Evolutionary conservation across 2,113 vertebrate genomes (phyloP).

Genomic region (Apus apus): DNA sequence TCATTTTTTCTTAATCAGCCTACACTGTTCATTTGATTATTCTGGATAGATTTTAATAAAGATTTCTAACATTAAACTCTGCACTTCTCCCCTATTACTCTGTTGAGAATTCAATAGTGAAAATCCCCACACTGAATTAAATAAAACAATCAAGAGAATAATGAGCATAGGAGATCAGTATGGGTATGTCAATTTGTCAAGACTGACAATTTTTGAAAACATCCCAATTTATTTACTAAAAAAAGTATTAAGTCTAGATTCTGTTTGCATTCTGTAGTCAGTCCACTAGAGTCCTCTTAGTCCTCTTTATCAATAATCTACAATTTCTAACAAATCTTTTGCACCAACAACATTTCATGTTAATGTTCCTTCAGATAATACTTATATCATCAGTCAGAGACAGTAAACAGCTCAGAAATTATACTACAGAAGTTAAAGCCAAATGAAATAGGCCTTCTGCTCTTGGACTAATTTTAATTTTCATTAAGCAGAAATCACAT

Average conservation of each 20-base stretch:
- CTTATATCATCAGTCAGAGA: background rate
- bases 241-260: background rate
- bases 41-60: background rate
- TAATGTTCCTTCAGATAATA: background rate
- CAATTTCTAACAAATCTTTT: background rate
- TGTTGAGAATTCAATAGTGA: background rate
- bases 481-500: slow-evolving; percentile 66
- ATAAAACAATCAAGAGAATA: background rate
- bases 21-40: background rate
- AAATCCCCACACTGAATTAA: background rate
- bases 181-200: background rate
- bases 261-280: background rate
- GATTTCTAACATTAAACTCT: background rate
- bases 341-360: background rate
- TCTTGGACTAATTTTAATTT: slow-evolving; percentile 60
- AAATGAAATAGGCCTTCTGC: slow-evolving; percentile 8
- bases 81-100: background rate
- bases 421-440: background rate
- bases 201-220: background rate
- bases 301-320: background rate
- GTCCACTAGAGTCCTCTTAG: background rate
- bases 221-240: background rate
- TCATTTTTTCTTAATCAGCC: background rate
- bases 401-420: slow-evolving; percentile 27
- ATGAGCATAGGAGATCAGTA: background rate